These are phyloP conservation scores for Drosophila kanekoi DNA, from an alignment of 2,888 invertebrate genomes.

Conservation along the genomic window DNA sequence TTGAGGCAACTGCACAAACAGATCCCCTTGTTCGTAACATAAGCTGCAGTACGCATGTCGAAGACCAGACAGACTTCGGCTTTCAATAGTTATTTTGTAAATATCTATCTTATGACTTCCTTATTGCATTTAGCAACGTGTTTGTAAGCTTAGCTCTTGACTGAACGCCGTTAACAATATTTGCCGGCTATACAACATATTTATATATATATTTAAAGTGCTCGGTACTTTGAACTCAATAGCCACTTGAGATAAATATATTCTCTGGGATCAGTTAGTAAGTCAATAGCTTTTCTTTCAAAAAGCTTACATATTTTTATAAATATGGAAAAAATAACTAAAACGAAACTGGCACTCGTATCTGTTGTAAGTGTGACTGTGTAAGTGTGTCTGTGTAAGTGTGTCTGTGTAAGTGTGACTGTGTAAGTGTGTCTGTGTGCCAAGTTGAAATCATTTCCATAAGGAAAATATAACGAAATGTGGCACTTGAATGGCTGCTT, in stretches of 20 bases:
- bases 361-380: neutral
- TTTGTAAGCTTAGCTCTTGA: too few species aligned
- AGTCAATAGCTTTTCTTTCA: conserved; percentile 2
- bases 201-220: too few species aligned
- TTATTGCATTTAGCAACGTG: too few species aligned
- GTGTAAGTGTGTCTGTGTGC: neutral
- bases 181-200: too few species aligned
- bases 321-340: conserved; percentile 11
- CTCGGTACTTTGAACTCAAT: neutral
- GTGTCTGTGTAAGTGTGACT: conserved; percentile 1
- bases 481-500: conserved; percentile 23
- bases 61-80: neutral
- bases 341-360: neutral
- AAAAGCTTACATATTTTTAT: conserved; percentile 4
- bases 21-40: neutral
- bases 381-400: neutral
- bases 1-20: too few species aligned
- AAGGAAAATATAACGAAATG: conserved; percentile 37
- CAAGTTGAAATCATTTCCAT: conserved; percentile 33
- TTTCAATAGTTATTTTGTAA: too few species aligned
- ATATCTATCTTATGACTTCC: too few species aligned
- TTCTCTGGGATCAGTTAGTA: neutral
- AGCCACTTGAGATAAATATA: neutral
- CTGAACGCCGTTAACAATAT: too few species aligned
- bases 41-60: neutral